Evolutionary conservation across 2,797 vertebrate species (phyloP), one percentile per base, ranked within the genome.

Genomic region (Distichodus sexfasciatus): DNA sequence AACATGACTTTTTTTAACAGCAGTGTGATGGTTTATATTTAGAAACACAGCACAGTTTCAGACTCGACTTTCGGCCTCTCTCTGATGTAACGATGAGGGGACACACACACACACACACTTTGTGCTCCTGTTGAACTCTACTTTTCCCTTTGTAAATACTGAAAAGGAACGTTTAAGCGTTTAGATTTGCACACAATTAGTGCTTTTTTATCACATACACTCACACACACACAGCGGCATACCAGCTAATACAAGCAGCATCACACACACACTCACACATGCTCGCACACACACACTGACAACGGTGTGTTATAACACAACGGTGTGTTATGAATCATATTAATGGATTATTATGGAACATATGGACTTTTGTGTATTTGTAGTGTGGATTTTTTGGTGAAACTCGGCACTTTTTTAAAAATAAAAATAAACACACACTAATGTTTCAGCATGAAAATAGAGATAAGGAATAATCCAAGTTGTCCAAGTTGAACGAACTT

Each of bases 101-200:
- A n/a, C n/a, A 59, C 9, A 38, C 4, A 54, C 19, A 24, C 19
- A 51, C 23, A 26, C 46, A 48, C 24, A 38, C n/a, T n/a, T n/a
- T n/a, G n/a, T n/a, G n/a, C n/a, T n/a, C n/a, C n/a, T 36, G 31
- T 36, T 35, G 35, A 57, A 29, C 59, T 53, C 64, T 60, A 65
- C 65, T 59, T 75, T 61, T 67, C 14, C 24, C 60, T 71, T 54
- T 79, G 77, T 79, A 79, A 79, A 79, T 79, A 79, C 35, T 44
- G 40, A 63, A 64, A 46, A 54, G 29, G 23, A 41, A 44, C 48
- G 41, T 51, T 31, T 28, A 44, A 53, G 15, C 62, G 69, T 41
- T 50, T 63, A 28, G 57, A 79, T 68, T 65, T 74, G 77, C 77
- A 79, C 77, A 76, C 58, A 71, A 76, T 73, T 76, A 76, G 74